Evolutionary conservation across 2,113 vertebrate species (phyloP), one percentile per base, ranked within the genome.

Genomic region (Dryoscopus gambensis): DNA sequence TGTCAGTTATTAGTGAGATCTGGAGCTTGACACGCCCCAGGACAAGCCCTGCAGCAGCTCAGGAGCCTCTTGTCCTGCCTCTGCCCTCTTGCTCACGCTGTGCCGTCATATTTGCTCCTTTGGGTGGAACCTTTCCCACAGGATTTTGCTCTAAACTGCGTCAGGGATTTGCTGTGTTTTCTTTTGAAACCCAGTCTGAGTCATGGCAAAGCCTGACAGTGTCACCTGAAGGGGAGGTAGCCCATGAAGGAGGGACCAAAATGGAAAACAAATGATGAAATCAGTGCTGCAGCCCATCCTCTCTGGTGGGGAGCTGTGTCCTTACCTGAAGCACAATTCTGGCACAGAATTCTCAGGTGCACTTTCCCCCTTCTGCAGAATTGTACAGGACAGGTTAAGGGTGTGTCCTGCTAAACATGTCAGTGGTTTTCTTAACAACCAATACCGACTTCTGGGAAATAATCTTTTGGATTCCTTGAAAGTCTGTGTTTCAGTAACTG

Each of bases 11-110:
- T 63, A 20, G 24, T 52, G 64, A 47, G 24, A 28, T 75, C 39
- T 75, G 31, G 56, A 82, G 42, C 65, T 84, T 0, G 0, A 14
- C 35, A 13, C 24, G 27, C 3, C 33, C 9, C 62, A 50, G 21
- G 44, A 40, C 23, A 55, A 82, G 25, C 12, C 18, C 44, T 69
- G 47, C 42, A 42, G n/a, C 3, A 15, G 15, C 27, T 80, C 4
- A 2, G 23, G 76, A 24, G 27, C 33, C 39, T 40, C 46, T 11
- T 47, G 53, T 47, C 28, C 60, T 68, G 39, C 35, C 2, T 2
- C 50, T 24, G 18, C 15, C 1, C 3, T 23, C 1, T 12, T 18
- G 52, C 49, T 80, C 15, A 12, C 0, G 0, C 40, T 49, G n/a
- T 30, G 44, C 23, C 23, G 3, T 7, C 52, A n/a, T 35, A 6